Percentiles rank a stretch among this genome's conserved stretches.
Conservation (phyloP, 2,888 invertebrate genomes). For the Argyra leucocephala region DNA sequence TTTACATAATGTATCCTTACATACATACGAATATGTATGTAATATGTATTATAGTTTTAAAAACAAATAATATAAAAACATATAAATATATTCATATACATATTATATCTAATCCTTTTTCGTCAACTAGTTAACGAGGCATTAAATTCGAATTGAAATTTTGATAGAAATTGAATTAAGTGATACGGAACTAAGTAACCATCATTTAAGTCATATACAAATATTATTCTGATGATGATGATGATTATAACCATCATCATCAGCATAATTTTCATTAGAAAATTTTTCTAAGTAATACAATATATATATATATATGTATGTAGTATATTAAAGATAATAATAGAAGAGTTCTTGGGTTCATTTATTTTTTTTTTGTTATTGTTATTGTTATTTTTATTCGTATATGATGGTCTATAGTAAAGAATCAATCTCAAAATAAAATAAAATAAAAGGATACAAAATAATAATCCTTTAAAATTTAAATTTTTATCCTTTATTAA, state of each 20-base stretch:
- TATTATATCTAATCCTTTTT: neutral
- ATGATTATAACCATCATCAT: too few species aligned
- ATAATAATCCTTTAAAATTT: neutral
- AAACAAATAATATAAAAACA: too few species aligned
- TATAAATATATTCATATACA: too few species aligned
- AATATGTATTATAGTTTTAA: too few species aligned
- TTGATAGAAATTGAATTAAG: constrained; percentile 6
- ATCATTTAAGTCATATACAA: neutral
- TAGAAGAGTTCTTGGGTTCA: neutral
- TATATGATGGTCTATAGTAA: too few species aligned
- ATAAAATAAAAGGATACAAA: neutral
- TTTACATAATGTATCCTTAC: too few species aligned
- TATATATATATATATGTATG: too few species aligned
- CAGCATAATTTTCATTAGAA: too few species aligned
- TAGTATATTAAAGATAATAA: neutral
- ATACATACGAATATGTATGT: too few species aligned
- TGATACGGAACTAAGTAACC: neutral
- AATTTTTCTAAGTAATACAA: too few species aligned
- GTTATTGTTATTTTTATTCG: too few species aligned
- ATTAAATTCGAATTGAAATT: constrained; percentile 6
- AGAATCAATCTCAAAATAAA: too few species aligned
- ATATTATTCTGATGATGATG: neutral
- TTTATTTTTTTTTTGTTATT: neutral
- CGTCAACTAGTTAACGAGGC: constrained; percentile 4
- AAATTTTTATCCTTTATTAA: neutral